These are phyloP conservation scores for Tiliacea aurago DNA, from an alignment of 2,888 invertebrate genomes.

Conservation along the genomic window DNA sequence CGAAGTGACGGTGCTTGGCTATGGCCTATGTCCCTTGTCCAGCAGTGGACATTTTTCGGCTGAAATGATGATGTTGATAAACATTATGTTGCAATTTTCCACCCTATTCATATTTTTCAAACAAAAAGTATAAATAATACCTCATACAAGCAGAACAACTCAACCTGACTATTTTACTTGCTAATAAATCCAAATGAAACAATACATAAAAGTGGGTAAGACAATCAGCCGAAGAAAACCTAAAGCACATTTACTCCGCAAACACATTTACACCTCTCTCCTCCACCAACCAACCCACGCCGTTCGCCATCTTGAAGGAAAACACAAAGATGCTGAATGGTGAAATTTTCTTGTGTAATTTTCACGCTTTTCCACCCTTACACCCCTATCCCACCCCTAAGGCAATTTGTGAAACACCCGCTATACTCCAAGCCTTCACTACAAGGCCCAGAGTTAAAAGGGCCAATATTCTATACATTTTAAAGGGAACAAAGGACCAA, in stretches of 20 bases:
- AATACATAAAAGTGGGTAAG: too few relatives aligned
- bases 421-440: slow-evolving; percentile 57
- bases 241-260: neutral
- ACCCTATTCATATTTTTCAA: too few relatives aligned
- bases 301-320: slow-evolving; percentile 88
- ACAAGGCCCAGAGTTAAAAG: slow-evolving; percentile 36
- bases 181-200: too few relatives aligned
- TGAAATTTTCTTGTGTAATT: slow-evolving; percentile 90
- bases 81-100: too few relatives aligned
- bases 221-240: too few relatives aligned
- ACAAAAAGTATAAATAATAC: too few relatives aligned
- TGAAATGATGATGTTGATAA: too few relatives aligned
- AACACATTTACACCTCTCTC: slow-evolving; percentile 66
- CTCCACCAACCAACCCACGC: slow-evolving; percentile 48
- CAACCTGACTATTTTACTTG: too few relatives aligned
- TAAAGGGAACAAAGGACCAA: slow-evolving; percentile 61
- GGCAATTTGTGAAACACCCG: slow-evolving; percentile 76
- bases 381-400: slow-evolving; percentile 57
- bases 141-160: too few relatives aligned
- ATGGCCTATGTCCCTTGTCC: too few relatives aligned
- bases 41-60: too few relatives aligned
- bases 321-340: slow-evolving; percentile 90
- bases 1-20: too few relatives aligned
- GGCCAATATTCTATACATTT: slow-evolving; percentile 45
- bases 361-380: slow-evolving; percentile 86